These are phyloP conservation scores for Epistrophe eligans DNA, from an alignment of 2,888 invertebrate species.

Conservation along the genomic window DNA sequence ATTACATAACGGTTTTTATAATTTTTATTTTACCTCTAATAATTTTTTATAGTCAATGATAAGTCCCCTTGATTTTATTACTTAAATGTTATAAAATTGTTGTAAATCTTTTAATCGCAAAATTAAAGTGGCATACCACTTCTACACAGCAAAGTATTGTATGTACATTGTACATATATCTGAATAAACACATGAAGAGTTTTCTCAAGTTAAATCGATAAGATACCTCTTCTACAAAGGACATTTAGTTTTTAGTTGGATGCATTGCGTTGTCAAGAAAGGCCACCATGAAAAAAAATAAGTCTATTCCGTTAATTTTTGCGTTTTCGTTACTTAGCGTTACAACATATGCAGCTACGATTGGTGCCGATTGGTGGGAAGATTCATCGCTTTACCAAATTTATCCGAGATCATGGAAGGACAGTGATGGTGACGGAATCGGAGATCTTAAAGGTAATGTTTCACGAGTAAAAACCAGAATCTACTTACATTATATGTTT, in stretches of 20 bases:
- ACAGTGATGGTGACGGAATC: conserved; percentile 91
- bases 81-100: background rate
- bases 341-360: conserved; percentile 27
- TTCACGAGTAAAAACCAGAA: background rate
- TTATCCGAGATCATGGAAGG: conserved; percentile 93
- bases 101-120: conserved; percentile 10
- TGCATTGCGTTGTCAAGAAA: conserved; percentile 5
- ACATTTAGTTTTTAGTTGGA: conserved; percentile 5
- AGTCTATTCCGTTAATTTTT: background rate
- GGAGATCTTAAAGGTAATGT: conserved; percentile 91
- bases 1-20: background rate
- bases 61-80: background rate
- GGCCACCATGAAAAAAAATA: conserved; percentile 26
- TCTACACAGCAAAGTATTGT: too few relatives aligned
- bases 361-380: conserved; percentile 93
- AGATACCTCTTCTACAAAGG: background rate
- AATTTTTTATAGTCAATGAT: background rate
- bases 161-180: too few relatives aligned
- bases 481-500: background rate
- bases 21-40: background rate
- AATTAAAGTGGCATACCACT: background rate
- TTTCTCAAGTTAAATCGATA: conserved; percentile 21
- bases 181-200: background rate
- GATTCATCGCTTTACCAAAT: conserved; percentile 92
- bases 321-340: conserved; percentile 1